These are phyloP conservation scores for Oxyruncus cristatus DNA, from an alignment of 2,113 vertebrate species.

Conservation along the genomic window DNA sequence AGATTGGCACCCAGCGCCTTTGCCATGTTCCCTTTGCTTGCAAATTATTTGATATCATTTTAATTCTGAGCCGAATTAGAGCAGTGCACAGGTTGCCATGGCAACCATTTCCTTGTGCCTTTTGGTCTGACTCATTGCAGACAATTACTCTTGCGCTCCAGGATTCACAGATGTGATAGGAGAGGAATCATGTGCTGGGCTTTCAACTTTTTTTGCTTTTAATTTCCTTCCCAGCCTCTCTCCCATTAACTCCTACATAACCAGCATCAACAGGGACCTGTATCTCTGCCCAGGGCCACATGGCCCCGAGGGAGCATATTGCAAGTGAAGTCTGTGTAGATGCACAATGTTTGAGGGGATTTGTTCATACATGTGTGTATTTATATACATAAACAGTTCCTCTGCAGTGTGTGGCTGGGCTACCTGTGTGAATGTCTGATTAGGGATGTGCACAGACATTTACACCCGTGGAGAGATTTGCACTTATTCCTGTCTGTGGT, in stretches of 20 bases:
- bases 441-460: background rate
- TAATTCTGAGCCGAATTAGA: conserved; percentile 76
- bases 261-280: background rate
- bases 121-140: conserved; percentile 74
- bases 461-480: background rate
- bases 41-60: conserved; percentile 75
- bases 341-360: background rate
- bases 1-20: background rate
- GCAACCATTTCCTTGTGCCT: conserved; percentile 75
- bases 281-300: background rate
- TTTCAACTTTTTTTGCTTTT: conserved; percentile 42
- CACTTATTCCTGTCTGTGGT: background rate
- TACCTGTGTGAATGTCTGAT: background rate
- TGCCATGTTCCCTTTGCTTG: conserved; percentile 44
- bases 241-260: conserved; percentile 34
- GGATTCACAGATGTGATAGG: conserved; percentile 59
- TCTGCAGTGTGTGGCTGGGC: background rate
- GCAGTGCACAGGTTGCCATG: conserved; percentile 71
- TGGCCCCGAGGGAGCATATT: fast-evolving
- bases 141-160: conserved; percentile 65
- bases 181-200: conserved; percentile 46
- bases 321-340: background rate
- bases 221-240: conserved; percentile 38
- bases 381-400: background rate
- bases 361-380: background rate